Percentiles rank a stretch among this genome's conserved stretches.
Evolutionary conservation across 1,140 invertebrate genomes (phyloP).

Genomic region (Battus philenor): DNA sequence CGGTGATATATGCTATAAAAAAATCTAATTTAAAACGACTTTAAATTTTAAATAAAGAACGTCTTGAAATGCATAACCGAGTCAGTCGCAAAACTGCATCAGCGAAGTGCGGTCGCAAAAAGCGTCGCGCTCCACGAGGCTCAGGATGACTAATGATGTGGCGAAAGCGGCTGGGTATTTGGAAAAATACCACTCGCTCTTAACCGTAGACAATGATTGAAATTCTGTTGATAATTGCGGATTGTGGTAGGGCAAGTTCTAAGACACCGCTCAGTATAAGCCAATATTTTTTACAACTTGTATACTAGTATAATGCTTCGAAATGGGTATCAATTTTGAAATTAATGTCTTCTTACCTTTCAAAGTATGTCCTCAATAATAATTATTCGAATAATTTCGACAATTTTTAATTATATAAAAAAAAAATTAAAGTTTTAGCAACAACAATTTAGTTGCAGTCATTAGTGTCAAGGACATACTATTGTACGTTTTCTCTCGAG

Average conservation of each 20-base stretch:
- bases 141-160: constrained; percentile 59
- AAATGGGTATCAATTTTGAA: no score
- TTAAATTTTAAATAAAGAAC: constrained; percentile 4
- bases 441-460: no score
- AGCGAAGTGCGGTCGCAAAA: constrained; percentile 38
- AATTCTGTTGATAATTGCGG: constrained; percentile 50
- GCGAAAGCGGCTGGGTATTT: constrained; percentile 32
- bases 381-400: no score
- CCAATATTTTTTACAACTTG: background rate
- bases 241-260: constrained; percentile 27
- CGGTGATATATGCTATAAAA: no score
- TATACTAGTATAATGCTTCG: no score
- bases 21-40: background rate
- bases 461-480: no score
- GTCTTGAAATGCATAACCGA: constrained; percentile 26
- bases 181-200: constrained; percentile 47
- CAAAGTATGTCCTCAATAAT: no score
- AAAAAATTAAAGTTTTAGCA: no score
- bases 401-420: no score
- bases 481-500: no score
- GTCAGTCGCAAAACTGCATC: constrained; percentile 38
- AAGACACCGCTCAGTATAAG: constrained; percentile 26
- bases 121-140: constrained; percentile 32
- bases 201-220: constrained; percentile 52
- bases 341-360: no score